Evolutionary conservation across 2,888 invertebrate species (phyloP).

Genomic region (Ophonus ardosiacus): DNA sequence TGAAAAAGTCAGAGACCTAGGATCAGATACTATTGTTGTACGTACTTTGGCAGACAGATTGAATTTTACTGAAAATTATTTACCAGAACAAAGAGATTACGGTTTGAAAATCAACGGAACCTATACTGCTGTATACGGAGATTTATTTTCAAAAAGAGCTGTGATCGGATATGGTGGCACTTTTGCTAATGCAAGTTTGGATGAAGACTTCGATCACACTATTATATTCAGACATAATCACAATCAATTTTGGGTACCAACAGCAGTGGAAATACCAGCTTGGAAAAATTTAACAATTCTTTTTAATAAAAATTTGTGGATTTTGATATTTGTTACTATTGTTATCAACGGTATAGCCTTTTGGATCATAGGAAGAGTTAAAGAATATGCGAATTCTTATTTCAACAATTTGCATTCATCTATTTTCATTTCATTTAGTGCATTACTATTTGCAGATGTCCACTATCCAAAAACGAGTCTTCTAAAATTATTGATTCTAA

Average conservation of each 20-base stretch:
- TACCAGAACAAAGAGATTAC: not conserved
- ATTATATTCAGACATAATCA: not conserved
- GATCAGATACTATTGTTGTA: not conserved
- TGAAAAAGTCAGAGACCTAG: not conserved
- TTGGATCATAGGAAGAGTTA: not conserved
- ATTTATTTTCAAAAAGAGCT: not conserved
- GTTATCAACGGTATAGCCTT: not conserved
- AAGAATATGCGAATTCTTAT: not conserved
- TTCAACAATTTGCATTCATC: not conserved
- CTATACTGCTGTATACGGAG: not conserved
- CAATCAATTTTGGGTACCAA: not conserved
- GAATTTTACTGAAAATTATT: not conserved
- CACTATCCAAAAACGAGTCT: not conserved
- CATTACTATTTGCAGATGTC: not conserved
- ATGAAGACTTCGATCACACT: not conserved
- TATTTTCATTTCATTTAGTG: not conserved
- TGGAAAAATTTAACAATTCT: conserved; percentile 9
- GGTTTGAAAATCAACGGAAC: conserved; percentile 13
- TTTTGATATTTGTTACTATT: not conserved
- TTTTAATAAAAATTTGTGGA: not conserved
- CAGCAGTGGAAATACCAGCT: conserved; percentile 8
- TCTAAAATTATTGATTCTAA: not conserved
- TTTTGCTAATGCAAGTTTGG: not conserved
- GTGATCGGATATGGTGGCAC: not conserved
- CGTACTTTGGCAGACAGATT: not conserved